Conservation (phyloP, 1,140 invertebrate species). For the Heliconius himera region DNA sequence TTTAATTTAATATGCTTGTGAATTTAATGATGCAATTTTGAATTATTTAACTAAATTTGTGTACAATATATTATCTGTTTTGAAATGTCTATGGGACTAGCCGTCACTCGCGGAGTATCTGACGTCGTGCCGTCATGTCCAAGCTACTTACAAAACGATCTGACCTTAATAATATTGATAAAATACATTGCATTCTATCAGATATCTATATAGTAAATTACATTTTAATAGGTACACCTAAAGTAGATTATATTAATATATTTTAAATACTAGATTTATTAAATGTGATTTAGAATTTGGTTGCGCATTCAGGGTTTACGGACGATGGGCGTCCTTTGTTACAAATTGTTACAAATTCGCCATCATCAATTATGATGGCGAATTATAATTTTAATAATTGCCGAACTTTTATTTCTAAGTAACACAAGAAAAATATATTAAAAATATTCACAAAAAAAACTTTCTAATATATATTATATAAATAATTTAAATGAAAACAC, state of each 20-base stretch:
- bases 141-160: background rate
- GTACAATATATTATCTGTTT: background rate
- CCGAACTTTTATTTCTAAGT: no score
- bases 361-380: background rate
- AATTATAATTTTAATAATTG: background rate
- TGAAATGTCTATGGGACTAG: background rate
- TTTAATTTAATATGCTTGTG: background rate
- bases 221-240: slow-evolving; percentile 58
- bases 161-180: slow-evolving; percentile 35
- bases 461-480: no score
- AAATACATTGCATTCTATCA: slow-evolving; percentile 37
- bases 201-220: slow-evolving; percentile 56
- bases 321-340: slow-evolving; percentile 43
- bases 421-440: no score
- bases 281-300: slow-evolving; percentile 79
- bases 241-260: slow-evolving; percentile 40
- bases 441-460: no score
- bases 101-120: slow-evolving; percentile 1
- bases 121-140: background rate
- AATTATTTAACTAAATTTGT: background rate
- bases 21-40: background rate
- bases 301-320: slow-evolving; percentile 57
- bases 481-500: no score
- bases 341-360: no score
- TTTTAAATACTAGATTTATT: slow-evolving; percentile 48